Conservation (phyloP, 2,113 vertebrate genomes). For the Tyto alba region DNA sequence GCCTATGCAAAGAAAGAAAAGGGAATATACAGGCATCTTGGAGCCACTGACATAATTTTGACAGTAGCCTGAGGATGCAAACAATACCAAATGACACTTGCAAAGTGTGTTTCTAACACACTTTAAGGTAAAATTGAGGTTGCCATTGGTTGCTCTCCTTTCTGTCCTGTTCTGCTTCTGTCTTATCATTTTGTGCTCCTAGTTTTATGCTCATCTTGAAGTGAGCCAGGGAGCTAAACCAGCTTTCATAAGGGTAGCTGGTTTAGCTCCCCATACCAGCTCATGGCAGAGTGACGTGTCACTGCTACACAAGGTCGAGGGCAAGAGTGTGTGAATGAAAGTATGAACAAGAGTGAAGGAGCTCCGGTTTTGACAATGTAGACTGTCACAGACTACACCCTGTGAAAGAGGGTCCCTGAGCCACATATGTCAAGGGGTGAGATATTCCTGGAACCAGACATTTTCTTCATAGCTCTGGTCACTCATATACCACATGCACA, state of each 20-base stretch:
- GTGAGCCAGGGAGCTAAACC: not conserved
- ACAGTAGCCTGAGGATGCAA: not conserved
- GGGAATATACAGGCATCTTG: not conserved
- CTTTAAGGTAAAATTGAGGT: not conserved
- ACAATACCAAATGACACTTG: not conserved
- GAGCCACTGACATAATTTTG: not conserved
- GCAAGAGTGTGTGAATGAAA: not conserved
- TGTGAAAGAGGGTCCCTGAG: not conserved
- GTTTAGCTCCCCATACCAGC: not conserved
- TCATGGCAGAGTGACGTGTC: not conserved
- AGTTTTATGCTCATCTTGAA: not conserved
- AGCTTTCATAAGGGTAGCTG: not conserved
- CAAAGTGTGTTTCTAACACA: not conserved
- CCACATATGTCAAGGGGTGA: not conserved
- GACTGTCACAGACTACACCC: not conserved
- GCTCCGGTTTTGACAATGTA: not conserved
- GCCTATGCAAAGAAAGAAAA: not conserved
- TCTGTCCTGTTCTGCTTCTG: not conserved
- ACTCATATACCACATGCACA: not conserved
- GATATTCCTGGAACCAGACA: not conserved
- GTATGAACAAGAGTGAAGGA: not conserved
- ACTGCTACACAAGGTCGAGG: not conserved
- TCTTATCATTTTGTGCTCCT: not conserved
- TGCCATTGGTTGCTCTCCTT: not conserved
- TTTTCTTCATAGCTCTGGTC: not conserved